Base-by-base conservation (phyloP, 2,113 vertebrate species). In the Scalopus aquaticus region DNA sequence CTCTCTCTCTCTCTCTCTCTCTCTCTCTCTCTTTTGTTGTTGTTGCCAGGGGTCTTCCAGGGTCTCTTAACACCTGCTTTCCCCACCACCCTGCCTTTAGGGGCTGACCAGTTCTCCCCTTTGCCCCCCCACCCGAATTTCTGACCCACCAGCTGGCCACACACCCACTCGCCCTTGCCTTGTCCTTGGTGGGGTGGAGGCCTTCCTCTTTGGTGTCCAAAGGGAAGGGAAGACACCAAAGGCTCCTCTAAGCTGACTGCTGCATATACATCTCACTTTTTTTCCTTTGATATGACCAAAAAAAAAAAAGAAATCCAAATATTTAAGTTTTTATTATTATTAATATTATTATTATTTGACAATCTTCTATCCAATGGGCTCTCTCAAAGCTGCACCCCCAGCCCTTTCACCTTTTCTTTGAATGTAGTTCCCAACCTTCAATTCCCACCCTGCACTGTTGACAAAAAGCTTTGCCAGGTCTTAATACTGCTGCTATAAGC, bases 321-420 rank as follows among this genome's bases (percentile, higher is more conserved):
- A 97, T 98, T 98, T 98, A 96, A 97, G 97, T 98, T 98, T 94
- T 97, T 97, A 96, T 98, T 98, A 97, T 98, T 98, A 93, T 98
- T 98, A 90, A 77, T 95, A 96, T 97, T 98, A 96, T 97, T 98
- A 98, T 98, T 98, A 98, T 98, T 98, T 98, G 98, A 99, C 98
- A 98, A 99, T 99, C 98, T 98, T 97, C 37, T 97, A 90, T 97
- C 96, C 97, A 76, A 11, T 94, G 96, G 37, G 97, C 97, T 98
- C 96, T 96, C 97, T 96, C 96, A 97, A 98, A 98, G 98, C 98
- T 98, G 97, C 96, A 79, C 96, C 97, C 97, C 97, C 79, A 84
- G 95, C 97, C 98, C 95, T 87, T 97, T 95, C 96, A 97, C 97
- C 97, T 98, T 98, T 98, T 96, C 98, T 97, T 98, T 98, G 98